phyloP scores from a whole-genome alignment of 1,140 invertebrate species.

The Papilio polytes region DNA sequence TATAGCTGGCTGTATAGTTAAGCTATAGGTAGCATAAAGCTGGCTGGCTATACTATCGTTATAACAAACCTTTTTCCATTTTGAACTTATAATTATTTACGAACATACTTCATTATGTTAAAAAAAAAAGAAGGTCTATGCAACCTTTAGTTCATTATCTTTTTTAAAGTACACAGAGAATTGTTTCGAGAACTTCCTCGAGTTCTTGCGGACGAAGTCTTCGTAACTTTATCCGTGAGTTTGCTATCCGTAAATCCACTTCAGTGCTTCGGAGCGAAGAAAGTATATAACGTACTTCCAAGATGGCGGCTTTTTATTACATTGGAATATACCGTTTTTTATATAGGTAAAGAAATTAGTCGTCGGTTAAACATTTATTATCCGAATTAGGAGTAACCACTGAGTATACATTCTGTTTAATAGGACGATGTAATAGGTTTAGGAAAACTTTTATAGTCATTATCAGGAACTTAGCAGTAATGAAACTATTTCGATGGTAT shows the following conservation, averaged over 20 bases:
- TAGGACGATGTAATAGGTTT: background rate
- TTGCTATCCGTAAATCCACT: conserved; percentile 55
- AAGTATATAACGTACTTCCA: background rate
- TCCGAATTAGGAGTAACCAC: background rate
- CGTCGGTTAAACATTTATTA: background rate
- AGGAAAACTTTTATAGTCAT: background rate
- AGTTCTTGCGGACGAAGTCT: conserved; percentile 20
- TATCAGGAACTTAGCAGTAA: background rate
- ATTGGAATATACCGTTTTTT: background rate
- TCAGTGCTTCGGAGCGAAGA: conserved; percentile 50
- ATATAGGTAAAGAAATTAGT: background rate
- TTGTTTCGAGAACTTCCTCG: conserved; percentile 17
- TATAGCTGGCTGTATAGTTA: too few species aligned
- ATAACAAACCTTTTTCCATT: too few species aligned
- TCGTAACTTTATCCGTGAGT: conserved; percentile 12
- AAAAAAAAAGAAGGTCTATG: background rate
- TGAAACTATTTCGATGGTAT: background rate
- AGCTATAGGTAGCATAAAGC: too few species aligned
- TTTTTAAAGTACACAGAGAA: conserved; percentile 32
- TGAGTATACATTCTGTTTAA: background rate
- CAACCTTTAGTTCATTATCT: background rate
- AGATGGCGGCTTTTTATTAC: background rate
- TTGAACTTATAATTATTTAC: too few species aligned
- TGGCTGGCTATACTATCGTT: too few species aligned
- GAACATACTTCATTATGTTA: background rate